Evolutionary conservation across 1,140 invertebrate species (phyloP), one percentile per base, ranked within the genome.

Genomic region (Drosophila ogumai): DNA sequence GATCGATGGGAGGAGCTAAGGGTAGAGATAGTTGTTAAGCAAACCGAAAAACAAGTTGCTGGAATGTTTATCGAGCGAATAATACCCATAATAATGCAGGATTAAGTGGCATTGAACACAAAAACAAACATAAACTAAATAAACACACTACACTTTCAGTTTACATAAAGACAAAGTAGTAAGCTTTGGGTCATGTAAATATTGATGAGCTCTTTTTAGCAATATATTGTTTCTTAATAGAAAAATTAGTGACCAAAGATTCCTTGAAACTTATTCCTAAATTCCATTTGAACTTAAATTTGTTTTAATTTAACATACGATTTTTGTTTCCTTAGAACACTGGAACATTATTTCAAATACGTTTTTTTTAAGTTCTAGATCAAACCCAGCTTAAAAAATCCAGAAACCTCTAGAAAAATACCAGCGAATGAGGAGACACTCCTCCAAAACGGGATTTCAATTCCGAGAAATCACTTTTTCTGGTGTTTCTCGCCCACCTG

Each of bases 401-500:
- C 13, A 36, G 32, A 54, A 54, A 22, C 19, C 13, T 25, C 34
- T 38, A 6, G 34, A 55, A 38, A 4, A 55, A 38, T 6, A 10
- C 32, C 19, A 6, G 13, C 52, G 19, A 28, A 0, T n/a, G 5
- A 28, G 3, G 15, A 55, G 19, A 38, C 52, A 55, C 19, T 38
- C 34, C 34, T 38, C 1, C 50, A 13, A 13, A 34, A 52, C 13
- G 12, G 13, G 32, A 19, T 58, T 58, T 31, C 13, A 19, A 19
- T 31, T 31, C 13, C 28, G 25, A 7, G 13, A 59, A 32, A 15
- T 38, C 13, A 31, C 32, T 17, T 69, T 56, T 32, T 10, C 8
- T 69, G 64, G 31, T 58, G 10, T 17, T 43, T 64, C 32, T 43
- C 2, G 54, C 61, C 54, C 55, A 64, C 36, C 58, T 61, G 8